A percentile compares a stretch with the other conserved stretches of the same genome.
Conservation (phyloP, 2,888 invertebrate genomes). For the Rhimphoctona megacephalus region DNA sequence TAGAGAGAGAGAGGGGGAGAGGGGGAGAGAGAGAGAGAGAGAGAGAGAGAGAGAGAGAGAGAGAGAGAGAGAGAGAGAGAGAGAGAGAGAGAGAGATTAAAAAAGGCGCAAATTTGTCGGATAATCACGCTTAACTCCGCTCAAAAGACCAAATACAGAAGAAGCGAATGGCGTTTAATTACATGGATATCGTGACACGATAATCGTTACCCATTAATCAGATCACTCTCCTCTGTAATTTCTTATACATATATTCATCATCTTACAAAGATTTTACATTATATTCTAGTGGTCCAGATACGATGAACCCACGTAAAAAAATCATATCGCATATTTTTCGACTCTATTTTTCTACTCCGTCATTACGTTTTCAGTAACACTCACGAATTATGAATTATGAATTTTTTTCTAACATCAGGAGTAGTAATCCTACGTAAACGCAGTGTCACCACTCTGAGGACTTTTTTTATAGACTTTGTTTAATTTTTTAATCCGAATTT, state of each 20-base stretch:
- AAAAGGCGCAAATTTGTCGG: constrained; percentile 43
- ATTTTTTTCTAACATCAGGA: neutral
- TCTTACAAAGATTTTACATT: neutral
- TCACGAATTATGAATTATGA: neutral
- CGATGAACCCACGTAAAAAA: constrained; percentile 4
- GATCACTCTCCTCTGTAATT: neutral
- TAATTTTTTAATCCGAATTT: neutral
- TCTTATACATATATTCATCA: constrained; percentile 7
- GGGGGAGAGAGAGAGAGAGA: constrained; percentile 15
- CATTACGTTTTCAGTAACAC: neutral
- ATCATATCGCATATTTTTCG: neutral
- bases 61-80: constrained; percentile 25
- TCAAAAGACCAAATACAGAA: constrained; percentile 54
- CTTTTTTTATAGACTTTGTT: neutral
- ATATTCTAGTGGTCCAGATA: neutral
- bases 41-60: constrained; percentile 7
- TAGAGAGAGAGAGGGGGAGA: constrained; percentile 15
- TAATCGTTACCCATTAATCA: constrained; percentile 56
- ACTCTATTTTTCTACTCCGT: neutral
- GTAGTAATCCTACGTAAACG: neutral
- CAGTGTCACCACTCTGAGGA: neutral
- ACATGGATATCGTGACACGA: constrained; percentile 40
- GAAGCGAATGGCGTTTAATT: constrained; percentile 51
- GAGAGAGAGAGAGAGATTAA: constrained; percentile 20
- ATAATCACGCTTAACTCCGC: neutral